phyloP scores from a whole-genome alignment of 2,113 vertebrate genomes.

The Hydrolagus affinis region DNA sequence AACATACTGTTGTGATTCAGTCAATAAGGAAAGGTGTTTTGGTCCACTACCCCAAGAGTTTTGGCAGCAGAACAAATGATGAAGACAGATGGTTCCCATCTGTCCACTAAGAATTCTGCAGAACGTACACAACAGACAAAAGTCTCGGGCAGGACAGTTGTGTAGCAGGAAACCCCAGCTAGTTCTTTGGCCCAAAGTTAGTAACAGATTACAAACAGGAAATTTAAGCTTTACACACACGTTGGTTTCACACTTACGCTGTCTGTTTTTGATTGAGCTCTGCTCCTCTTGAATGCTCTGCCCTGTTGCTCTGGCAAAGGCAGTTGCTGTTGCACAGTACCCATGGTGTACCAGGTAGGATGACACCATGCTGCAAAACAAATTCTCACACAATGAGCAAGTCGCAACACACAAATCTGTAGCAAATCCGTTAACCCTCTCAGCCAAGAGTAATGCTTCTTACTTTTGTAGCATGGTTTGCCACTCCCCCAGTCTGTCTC shows the following conservation, averaged over 20 bases:
- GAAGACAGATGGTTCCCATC: too few relatives aligned
- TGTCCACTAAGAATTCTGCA: too few relatives aligned
- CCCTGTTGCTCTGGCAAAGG: conserved; percentile 90
- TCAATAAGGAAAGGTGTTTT: too few relatives aligned
- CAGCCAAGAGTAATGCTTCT: conserved; percentile 43
- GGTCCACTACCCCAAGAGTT: too few relatives aligned
- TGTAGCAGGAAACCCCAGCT: too few relatives aligned
- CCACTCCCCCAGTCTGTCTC: conserved; percentile 91
- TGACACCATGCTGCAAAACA: conserved; percentile 81
- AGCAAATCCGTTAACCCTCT: not conserved
- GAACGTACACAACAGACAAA: too few relatives aligned
- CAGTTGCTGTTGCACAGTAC: conserved; percentile 91
- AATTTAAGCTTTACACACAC: not conserved
- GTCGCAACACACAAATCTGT: not conserved
- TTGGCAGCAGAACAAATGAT: too few relatives aligned
- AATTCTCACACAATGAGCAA: conserved; percentile 32
- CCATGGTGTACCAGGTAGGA: conserved; percentile 97
- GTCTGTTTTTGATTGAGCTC: conserved; percentile 93
- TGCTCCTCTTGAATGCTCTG: conserved; percentile 93
- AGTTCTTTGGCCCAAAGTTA: too few relatives aligned
- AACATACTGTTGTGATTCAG: too few relatives aligned
- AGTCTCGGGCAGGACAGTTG: too few relatives aligned
- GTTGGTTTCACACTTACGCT: conserved; percentile 68
- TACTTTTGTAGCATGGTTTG: conserved; percentile 95
- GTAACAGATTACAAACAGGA: not conserved